Conservation (phyloP, 2,113 vertebrate species). For the Oplegnathus fasciatus region DNA sequence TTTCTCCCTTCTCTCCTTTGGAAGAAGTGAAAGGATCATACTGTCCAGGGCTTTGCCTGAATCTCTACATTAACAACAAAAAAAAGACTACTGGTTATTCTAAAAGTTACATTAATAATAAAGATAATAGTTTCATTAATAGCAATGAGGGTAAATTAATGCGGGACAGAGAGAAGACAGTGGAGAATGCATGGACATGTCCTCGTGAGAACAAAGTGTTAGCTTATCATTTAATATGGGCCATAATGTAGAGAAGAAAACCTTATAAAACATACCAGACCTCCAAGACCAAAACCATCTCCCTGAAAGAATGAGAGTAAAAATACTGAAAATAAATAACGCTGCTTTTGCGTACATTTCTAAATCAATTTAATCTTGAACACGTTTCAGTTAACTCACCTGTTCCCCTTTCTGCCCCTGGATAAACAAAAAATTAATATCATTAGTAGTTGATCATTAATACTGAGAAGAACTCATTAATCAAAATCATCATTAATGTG, state of each 20-base stretch:
- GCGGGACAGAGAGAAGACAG: background rate
- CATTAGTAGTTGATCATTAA: conserved; percentile 13
- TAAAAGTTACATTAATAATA: background rate
- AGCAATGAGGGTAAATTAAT: background rate
- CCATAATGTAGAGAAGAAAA: background rate
- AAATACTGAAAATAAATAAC: background rate
- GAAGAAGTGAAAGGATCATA: conserved; percentile 82
- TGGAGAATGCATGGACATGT: background rate
- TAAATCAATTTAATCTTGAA: background rate
- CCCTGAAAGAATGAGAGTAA: conserved; percentile 53
- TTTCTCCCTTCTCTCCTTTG: conserved; percentile 91
- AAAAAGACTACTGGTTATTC: conserved; percentile 19
- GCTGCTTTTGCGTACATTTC: background rate
- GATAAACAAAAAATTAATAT: conserved; percentile 35
- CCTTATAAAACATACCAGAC: conserved; percentile 79
- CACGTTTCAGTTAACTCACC: conserved; percentile 68
- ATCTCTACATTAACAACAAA: conserved; percentile 69
- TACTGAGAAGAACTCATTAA: background rate
- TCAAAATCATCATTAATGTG: background rate
- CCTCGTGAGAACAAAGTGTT: background rate
- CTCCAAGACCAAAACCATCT: conserved; percentile 75
- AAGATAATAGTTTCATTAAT: background rate
- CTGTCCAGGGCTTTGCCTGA: conserved; percentile 73
- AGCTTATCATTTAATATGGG: background rate
- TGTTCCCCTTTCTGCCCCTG: conserved; percentile 89